A percentile compares a stretch with the other conserved stretches of the same genome.
Evolutionary conservation across 2,797 vertebrate species (phyloP).

Genomic region (Acomys russatus): DNA sequence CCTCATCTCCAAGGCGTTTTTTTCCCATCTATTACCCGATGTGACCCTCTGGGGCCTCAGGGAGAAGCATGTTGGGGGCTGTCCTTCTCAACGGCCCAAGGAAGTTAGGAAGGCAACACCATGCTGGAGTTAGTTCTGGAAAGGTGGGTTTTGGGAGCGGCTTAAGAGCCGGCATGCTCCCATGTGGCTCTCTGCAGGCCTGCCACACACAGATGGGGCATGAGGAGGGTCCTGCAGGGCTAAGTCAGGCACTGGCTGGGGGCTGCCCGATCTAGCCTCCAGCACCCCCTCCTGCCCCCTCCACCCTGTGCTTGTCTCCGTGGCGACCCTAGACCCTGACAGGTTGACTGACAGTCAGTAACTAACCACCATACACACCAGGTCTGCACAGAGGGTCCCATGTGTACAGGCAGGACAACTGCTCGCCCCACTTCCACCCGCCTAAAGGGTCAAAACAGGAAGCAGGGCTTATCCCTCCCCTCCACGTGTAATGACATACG

Average conservation of each 20-base stretch:
- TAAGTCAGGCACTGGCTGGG: neutral
- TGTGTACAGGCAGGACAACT: neutral
- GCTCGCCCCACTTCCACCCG: too few relatives aligned
- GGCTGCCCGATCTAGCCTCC: neutral
- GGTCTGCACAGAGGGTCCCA: neutral
- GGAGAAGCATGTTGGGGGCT: neutral
- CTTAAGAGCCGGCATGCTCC: too few relatives aligned
- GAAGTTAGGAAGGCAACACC: neutral
- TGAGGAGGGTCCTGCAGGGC: neutral
- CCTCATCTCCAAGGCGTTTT: constrained; percentile 47
- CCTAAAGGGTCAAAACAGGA: neutral
- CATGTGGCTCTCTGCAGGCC: neutral
- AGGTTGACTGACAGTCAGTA: neutral
- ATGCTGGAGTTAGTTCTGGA: neutral
- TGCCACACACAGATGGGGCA: neutral
- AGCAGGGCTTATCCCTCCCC: neutral
- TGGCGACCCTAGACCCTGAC: neutral
- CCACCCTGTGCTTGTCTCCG: neutral
- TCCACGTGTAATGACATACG: neutral
- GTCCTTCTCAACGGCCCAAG: neutral
- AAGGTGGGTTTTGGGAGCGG: fast-evolving
- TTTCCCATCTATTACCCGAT: constrained; percentile 44
- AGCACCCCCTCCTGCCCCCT: too few relatives aligned
- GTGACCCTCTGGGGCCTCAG: constrained; percentile 42
- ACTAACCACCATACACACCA: neutral